Base-by-base conservation (phyloP, 2,888 invertebrate species). In the Eudasyphora cyanicolor region DNA sequence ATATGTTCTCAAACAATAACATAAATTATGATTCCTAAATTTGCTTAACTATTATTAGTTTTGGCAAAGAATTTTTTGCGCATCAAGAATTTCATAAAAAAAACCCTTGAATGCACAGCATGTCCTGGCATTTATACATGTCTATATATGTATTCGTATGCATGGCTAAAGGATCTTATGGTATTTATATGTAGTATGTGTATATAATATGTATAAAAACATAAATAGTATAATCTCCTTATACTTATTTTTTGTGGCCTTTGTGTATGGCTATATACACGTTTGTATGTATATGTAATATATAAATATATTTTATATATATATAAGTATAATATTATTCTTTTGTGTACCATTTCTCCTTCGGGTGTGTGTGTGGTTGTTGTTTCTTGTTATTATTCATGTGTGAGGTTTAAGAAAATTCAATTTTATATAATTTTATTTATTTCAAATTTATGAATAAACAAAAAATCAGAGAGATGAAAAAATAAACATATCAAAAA, bases 171-270 rank as follows among this genome's bases (percentile, higher is more conserved):
- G 14, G 45, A 38, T 49, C 2, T 19, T 2, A 19, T 51, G 14
- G 45, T 12, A 17, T 1, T 19, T 2, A 19, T 51, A 10, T 7
- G 51, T 51, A 21, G 35, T 17, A 24, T 19, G 17, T 51, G 21
- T 21, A 51, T 49, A 8, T 49, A 24, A 49, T 8, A 51, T 51
- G 21, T 51, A 21, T 51, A 21, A 51, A 10, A 19, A 51, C 51
- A 51, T 51, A 51, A 51, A 21, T 51, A 12, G 51, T 21, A 51
- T 51, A 51, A 51, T 51, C 51, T 51, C 21, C 51, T 51, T 51
- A 51, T 21, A 51, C 45, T 3, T 24, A n/a, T n/a, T n/a, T n/a
- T 8, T 51, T 51, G 51, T 51, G 51, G 51, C 51, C 51, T 51
- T 51, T 51, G 51, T 51, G 51, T 51, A 21, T 1, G 10, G 5